Base-by-base conservation (phyloP, 2,888 invertebrate genomes). In the Dryadula phaetusa region DNA sequence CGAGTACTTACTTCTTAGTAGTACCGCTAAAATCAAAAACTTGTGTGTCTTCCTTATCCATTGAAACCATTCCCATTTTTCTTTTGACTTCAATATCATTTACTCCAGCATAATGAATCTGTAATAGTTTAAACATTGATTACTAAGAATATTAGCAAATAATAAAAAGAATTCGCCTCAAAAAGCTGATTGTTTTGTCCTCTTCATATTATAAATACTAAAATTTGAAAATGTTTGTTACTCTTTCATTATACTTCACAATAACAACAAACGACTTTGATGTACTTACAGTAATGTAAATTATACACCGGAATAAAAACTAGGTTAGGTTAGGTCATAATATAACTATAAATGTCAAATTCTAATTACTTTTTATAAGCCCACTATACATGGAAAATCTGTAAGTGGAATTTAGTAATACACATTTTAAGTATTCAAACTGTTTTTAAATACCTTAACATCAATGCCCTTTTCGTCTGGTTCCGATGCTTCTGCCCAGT, bases 21-120 rank as follows among this genome's bases (percentile, higher is more conserved):
- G 76, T 71, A 10, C 87, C 87, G 67, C 87, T 86, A 66, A 84
- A 87, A 54, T 86, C 86, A 78, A 84, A 83, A 53, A 75, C 82
- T 3, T 72, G 66, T 16, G 64, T 22, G 0, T 69, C 44, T 6
- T 70, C 34, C 22, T 69, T 66, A 3, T 66, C 53, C 2, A 67
- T 32, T 3, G 72, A 22, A 20, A 74, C 58, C 0, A 75, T 63
- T n/a, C 80, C 81, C 4, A 72, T 72, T 6, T 80, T 79, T 54
- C 67, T 79, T 47, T 79, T 82, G 0, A 77, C 72, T 22, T 83
- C 83, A 2, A 72, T 64, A 2, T 75, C 74, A 52, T 76, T 83
- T 5, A 86, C 54, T 18, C 81, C 82, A 62, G 81, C 81, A 47
- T 79, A 86, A 12, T 80, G 79, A 28, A 86, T 81, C 86, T 86